Evolutionary conservation across 53 echinoderm and acorn worm genomes (phyloP).

Genomic region (Apostichopus leukothele): DNA sequence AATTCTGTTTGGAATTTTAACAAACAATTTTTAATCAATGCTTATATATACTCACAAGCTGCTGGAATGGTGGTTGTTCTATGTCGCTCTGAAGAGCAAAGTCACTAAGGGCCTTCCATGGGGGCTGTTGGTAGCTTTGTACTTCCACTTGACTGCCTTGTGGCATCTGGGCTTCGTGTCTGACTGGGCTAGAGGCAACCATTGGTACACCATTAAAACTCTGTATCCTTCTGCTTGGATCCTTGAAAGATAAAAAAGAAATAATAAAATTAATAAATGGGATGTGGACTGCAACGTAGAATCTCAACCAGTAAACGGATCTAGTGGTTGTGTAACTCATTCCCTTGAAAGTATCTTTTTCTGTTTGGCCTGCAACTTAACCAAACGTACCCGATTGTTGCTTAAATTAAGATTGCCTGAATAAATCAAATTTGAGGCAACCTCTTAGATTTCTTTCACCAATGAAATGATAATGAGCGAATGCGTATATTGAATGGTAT

Average conservation of each 20-base stretch:
- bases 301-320: too few species aligned
- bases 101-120: constrained; percentile 99
- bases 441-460: too few species aligned
- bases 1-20: too few species aligned
- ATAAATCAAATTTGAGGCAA: neutral
- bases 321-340: too few species aligned
- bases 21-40: too few species aligned
- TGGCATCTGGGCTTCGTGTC: constrained; percentile 93
- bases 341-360: too few species aligned
- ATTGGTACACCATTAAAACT: constrained; percentile 98
- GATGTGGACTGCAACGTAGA: neutral
- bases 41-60: constrained; percentile 74
- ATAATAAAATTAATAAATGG: neutral
- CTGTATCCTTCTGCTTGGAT: constrained; percentile 87
- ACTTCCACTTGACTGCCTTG: constrained; percentile 97
- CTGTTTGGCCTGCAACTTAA: too few species aligned
- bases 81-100: constrained; percentile 96
- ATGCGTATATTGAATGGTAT: too few species aligned
- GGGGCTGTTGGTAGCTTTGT: constrained; percentile 97
- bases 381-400: neutral
- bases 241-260: constrained; percentile 53
- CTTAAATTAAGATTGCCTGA: neutral
- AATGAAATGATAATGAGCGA: too few species aligned
- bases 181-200: constrained; percentile 97
- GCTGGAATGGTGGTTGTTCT: constrained; percentile 99